Percentiles rank a stretch among this genome's conserved stretches.
Evolutionary conservation across 2,888 invertebrate genomes (phyloP).

Genomic region (Pheosia gnoma): DNA sequence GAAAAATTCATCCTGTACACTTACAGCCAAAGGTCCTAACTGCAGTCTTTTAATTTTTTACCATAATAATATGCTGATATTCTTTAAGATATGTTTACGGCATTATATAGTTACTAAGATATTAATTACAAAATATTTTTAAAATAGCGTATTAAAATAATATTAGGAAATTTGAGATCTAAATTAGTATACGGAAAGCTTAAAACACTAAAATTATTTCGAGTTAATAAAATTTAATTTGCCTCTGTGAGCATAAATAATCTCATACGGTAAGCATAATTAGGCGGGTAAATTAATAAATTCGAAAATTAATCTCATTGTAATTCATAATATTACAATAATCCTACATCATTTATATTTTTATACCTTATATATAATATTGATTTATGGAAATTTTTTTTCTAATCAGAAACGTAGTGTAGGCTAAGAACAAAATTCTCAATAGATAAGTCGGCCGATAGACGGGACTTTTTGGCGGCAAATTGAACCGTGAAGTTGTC

Average conservation of each 20-base stretch:
- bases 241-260: conserved; percentile 10
- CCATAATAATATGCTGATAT: conserved; percentile 21
- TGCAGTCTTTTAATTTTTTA: conserved; percentile 35
- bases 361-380: too few species aligned
- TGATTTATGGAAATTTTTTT: too few species aligned
- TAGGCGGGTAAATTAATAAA: not conserved
- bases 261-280: not conserved
- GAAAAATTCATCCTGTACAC: too few species aligned
- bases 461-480: too few species aligned
- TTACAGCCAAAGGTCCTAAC: conserved; percentile 6
- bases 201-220: conserved; percentile 16
- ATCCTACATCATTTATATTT: not conserved
- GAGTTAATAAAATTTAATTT: conserved; percentile 18
- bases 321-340: not conserved
- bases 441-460: not conserved
- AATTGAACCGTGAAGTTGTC: too few species aligned
- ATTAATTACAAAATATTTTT: not conserved
- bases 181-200: conserved; percentile 13
- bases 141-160: conserved; percentile 13
- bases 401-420: too few species aligned
- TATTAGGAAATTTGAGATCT: conserved; percentile 26
- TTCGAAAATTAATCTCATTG: conserved; percentile 18
- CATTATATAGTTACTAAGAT: conserved; percentile 7
- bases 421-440: too few species aligned
- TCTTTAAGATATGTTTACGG: conserved; percentile 27